A percentile compares a stretch with the other conserved stretches of the same genome.
These are phyloP conservation scores for Timandra comae DNA, from an alignment of 2,888 invertebrate species.

Conservation along the genomic window DNA sequence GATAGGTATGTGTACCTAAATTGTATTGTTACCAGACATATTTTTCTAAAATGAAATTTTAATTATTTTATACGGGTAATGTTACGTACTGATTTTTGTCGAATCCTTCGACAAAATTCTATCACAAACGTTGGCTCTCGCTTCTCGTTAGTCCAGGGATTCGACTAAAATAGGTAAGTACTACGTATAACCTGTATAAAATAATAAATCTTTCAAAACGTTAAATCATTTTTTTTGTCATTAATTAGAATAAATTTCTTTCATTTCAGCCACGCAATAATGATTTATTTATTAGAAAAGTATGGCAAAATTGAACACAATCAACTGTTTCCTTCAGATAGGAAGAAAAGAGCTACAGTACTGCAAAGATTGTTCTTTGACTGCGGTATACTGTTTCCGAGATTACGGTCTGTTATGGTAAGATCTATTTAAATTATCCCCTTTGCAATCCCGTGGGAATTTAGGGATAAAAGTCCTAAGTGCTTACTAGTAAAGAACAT, in stretches of 20 bases:
- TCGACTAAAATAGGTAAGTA: too few species aligned
- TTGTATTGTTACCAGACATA: too few species aligned
- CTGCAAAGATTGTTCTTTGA: constrained; percentile 58
- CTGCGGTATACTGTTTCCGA: constrained; percentile 56
- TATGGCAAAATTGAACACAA: constrained; percentile 47
- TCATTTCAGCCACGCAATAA: constrained; percentile 58
- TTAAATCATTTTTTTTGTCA: neutral
- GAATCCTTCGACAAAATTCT: neutral
- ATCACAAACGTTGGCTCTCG: too few species aligned
- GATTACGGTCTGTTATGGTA: constrained; percentile 60
- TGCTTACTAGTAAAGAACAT: too few species aligned
- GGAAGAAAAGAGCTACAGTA: constrained; percentile 44
- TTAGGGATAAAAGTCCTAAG: too few species aligned
- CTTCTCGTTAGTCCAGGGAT: too few species aligned
- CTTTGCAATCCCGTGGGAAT: too few species aligned
- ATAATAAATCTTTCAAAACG: too few species aligned
- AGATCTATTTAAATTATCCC: constrained; percentile 6
- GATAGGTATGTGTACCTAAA: constrained; percentile 47
- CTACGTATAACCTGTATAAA: too few species aligned
- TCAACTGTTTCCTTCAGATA: constrained; percentile 46
- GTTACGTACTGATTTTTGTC: neutral
- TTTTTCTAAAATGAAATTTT: too few species aligned
- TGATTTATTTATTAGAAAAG: constrained; percentile 54
- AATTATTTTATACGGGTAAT: neutral
- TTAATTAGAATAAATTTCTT: neutral